phyloP scores from a whole-genome alignment of 92 coral and sea anemone species.

The Phenganax stokvisi region DNA sequence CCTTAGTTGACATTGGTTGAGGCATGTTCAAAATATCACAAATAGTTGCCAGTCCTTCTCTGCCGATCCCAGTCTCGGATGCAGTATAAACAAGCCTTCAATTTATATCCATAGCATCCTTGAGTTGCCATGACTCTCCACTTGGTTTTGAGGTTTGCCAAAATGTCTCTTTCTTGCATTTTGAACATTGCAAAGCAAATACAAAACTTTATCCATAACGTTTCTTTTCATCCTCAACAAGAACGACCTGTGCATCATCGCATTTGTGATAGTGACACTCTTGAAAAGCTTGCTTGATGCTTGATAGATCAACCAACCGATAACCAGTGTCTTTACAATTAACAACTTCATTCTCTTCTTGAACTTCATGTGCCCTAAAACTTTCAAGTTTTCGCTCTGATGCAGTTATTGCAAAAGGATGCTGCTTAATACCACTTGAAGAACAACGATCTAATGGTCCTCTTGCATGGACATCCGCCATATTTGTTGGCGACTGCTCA shows the following conservation, averaged over 20 bases:
- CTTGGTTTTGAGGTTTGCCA: conserved; percentile 43
- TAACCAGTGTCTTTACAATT: conserved; percentile 41
- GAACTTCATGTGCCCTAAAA: too few relatives aligned
- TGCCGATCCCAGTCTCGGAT: conserved; percentile 47
- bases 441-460: too few relatives aligned
- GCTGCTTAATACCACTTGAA: too few relatives aligned
- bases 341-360: too few relatives aligned
- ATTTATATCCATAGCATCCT: conserved; percentile 47
- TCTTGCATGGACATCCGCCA: too few relatives aligned
- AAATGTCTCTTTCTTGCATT: conserved; percentile 38
- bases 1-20: conserved; percentile 41
- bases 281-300: conserved; percentile 37
- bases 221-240: conserved; percentile 40
- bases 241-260: conserved; percentile 30
- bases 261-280: conserved; percentile 40
- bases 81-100: conserved; percentile 50
- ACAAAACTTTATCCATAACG: conserved; percentile 45
- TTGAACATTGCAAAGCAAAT: conserved; percentile 40
- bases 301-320: conserved; percentile 44
- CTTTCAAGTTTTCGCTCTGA: too few relatives aligned
- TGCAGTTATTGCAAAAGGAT: too few relatives aligned
- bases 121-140: conserved; percentile 36
- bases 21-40: conserved; percentile 52
- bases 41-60: conserved; percentile 47
- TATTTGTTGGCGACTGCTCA: too few relatives aligned